phyloP scores from a whole-genome alignment of 2,113 vertebrate species.

The Accipiter virgatus region DNA sequence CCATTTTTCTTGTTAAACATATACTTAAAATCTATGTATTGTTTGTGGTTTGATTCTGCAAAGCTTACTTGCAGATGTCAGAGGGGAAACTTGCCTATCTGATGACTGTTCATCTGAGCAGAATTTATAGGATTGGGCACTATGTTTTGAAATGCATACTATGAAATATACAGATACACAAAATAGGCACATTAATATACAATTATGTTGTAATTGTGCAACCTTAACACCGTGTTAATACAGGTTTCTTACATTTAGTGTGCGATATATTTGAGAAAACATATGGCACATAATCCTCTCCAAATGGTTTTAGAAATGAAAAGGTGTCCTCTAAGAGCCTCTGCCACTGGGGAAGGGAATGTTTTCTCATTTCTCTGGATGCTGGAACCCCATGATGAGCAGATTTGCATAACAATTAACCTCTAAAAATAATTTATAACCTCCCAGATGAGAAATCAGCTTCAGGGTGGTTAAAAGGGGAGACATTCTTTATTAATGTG shows the following conservation, averaged over 20 bases:
- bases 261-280: background rate
- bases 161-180: background rate
- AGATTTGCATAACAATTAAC: constrained; percentile 58
- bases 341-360: background rate
- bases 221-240: background rate
- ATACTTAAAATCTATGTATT: background rate
- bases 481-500: constrained; percentile 18
- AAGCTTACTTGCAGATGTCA: background rate
- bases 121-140: background rate
- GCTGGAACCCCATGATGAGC: constrained; percentile 25
- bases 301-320: constrained; percentile 40
- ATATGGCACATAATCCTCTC: constrained; percentile 25
- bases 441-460: constrained; percentile 46
- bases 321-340: constrained; percentile 27
- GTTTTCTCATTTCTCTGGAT: constrained; percentile 40
- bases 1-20: background rate
- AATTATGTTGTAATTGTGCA: background rate
- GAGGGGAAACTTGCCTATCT: background rate
- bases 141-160: background rate
- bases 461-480: constrained; percentile 33
- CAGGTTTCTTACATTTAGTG: background rate
- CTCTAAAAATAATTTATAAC: constrained; percentile 57
- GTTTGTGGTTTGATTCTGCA: background rate
- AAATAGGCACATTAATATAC: background rate
- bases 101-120: background rate